Conservation (phyloP, 1,140 invertebrate species). For the Lithobius niger region DNA sequence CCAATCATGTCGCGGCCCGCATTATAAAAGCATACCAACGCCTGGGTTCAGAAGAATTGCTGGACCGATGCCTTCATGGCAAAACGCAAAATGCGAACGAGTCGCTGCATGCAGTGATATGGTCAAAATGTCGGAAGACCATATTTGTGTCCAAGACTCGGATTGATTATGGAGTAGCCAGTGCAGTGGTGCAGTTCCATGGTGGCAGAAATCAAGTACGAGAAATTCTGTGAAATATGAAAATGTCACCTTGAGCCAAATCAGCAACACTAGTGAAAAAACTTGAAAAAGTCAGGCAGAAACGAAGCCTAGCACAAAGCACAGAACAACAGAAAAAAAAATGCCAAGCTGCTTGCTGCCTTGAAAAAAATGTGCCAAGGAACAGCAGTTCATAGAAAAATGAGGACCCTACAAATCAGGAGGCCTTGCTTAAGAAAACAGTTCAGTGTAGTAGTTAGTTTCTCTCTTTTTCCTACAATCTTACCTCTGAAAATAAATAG, state of each 20-base stretch:
- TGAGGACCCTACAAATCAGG: no score
- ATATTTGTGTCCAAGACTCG: background rate
- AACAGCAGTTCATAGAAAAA: no score
- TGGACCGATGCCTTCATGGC: background rate
- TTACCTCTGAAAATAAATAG: no score
- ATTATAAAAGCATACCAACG: background rate
- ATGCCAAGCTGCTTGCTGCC: no score
- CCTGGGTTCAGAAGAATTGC: background rate
- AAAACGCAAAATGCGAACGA: background rate
- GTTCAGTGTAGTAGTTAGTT: no score
- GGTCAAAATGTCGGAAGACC: background rate
- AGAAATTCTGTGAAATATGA: background rate
- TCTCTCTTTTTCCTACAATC: no score
- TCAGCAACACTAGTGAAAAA: background rate
- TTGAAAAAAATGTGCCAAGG: no score
- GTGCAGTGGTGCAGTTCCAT: background rate
- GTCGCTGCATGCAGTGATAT: background rate
- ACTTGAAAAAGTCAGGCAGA: background rate
- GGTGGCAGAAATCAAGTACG: background rate
- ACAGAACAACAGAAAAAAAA: no score
- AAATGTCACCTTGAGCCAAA: background rate
- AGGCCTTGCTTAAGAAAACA: no score
- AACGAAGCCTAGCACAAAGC: background rate
- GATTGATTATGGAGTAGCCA: background rate
- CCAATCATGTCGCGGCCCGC: background rate